phyloP scores from a whole-genome alignment of 1,140 invertebrate species.

The Galleria mellonella region DNA sequence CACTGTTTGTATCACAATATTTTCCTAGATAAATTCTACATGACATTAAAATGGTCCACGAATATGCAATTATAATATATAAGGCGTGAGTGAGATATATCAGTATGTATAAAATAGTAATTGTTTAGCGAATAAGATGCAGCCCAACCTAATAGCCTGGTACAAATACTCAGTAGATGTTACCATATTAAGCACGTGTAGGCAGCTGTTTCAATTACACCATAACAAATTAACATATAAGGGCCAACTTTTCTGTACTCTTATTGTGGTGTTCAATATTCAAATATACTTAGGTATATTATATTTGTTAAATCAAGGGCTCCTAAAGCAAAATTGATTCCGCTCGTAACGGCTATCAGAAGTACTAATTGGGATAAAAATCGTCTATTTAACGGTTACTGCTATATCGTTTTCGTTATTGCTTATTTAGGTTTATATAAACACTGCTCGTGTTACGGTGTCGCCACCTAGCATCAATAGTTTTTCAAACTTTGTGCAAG shows the following conservation, averaged over 20 bases:
- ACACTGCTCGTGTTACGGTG: too few species aligned
- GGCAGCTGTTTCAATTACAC: conserved; percentile 17
- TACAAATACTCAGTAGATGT: conserved; percentile 67
- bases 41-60: conserved; percentile 20
- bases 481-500: too few species aligned
- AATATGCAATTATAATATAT: conserved; percentile 17
- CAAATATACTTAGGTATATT: conserved; percentile 3
- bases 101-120: conserved; percentile 31
- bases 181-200: conserved; percentile 27
- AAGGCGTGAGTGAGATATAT: conserved; percentile 46
- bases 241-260: conserved; percentile 2
- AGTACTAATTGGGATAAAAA: too few species aligned
- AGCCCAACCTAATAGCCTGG: conserved; percentile 41
- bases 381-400: too few species aligned
- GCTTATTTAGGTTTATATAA: too few species aligned
- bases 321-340: too few species aligned
- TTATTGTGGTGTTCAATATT: neutral
- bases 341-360: too few species aligned
- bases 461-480: too few species aligned
- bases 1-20: conserved; percentile 8
- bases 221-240: conserved; percentile 5
- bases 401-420: too few species aligned
- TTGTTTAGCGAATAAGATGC: conserved; percentile 36
- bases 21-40: conserved; percentile 13
- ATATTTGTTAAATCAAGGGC: neutral